Percentiles rank a stretch among this genome's conserved stretches.
Evolutionary conservation across 2,888 invertebrate genomes (phyloP).

Genomic region (Lepetodrilus schrolli): DNA sequence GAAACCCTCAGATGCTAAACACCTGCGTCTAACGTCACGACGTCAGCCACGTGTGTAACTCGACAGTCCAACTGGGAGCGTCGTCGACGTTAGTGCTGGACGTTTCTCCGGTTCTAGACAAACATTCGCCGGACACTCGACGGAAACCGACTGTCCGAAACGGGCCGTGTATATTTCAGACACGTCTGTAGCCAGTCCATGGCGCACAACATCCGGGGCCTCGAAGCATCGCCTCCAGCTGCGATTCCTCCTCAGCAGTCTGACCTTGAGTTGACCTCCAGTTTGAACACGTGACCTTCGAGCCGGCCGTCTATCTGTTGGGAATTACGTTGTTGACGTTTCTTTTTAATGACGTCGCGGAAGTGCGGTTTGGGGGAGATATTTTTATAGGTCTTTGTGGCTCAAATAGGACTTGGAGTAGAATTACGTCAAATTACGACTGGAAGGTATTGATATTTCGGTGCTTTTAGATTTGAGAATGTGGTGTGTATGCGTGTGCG

Average conservation of each 20-base stretch:
- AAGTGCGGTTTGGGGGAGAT: background rate
- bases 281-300: background rate
- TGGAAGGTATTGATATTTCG: background rate
- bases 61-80: background rate
- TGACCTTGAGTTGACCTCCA: slow-evolving; percentile 15
- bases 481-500: too few species aligned
- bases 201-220: background rate
- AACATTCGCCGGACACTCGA: slow-evolving; percentile 7
- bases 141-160: slow-evolving; percentile 9
- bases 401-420: background rate
- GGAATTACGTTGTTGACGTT: slow-evolving; percentile 7
- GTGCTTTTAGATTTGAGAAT: too few species aligned
- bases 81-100: background rate
- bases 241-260: slow-evolving; percentile 6
- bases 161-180: slow-evolving; percentile 5
- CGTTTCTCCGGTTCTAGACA: background rate
- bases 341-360: slow-evolving; percentile 3
- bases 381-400: background rate
- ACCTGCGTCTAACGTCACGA: background rate
- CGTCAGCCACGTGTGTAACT: background rate
- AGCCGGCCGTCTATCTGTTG: background rate
- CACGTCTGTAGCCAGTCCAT: background rate
- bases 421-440: background rate
- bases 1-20: too few species aligned
- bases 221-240: background rate